These are phyloP conservation scores for Agrilus planipennis DNA, from an alignment of 1,140 invertebrate genomes.

Conservation along the genomic window DNA sequence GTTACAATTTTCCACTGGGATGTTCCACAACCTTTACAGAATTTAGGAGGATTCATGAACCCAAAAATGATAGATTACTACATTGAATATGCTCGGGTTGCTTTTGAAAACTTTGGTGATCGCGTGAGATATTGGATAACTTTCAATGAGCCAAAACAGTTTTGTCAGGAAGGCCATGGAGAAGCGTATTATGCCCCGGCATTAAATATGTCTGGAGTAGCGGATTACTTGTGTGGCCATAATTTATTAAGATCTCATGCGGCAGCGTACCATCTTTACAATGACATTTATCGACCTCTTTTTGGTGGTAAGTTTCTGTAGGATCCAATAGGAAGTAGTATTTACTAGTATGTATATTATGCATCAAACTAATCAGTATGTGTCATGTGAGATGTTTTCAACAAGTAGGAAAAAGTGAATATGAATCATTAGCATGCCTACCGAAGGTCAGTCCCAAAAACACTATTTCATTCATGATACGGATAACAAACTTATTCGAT, in stretches of 20 bases:
- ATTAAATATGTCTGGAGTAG: slow-evolving; percentile 38
- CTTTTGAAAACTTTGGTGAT: slow-evolving; percentile 15
- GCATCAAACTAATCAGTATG: no score
- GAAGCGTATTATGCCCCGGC: slow-evolving; percentile 8
- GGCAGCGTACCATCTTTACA: slow-evolving; percentile 39
- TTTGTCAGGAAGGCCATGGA: slow-evolving; percentile 15
- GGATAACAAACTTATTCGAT: no score
- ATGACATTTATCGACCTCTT: no score
- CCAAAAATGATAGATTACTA: slow-evolving; percentile 22
- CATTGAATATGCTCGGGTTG: slow-evolving; percentile 22
- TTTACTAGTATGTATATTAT: no score
- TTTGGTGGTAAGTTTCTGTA: no score
- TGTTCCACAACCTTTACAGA: slow-evolving; percentile 22
- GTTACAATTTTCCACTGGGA: slow-evolving; percentile 33
- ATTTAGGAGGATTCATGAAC: slow-evolving; percentile 27
- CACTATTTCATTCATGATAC: no score
- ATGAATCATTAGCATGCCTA: no score
- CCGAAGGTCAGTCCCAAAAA: no score
- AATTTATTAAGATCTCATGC: slow-evolving; percentile 40
- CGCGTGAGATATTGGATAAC: slow-evolving; percentile 35
- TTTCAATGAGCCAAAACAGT: slow-evolving; percentile 29
- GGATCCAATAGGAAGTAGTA: no score
- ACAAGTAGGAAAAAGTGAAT: no score
- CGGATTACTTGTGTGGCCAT: slow-evolving; percentile 39
- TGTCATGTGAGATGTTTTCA: no score